Evolutionary conservation across 1,140 invertebrate species (phyloP), one percentile per base, ranked within the genome.

Genomic region (Philopotamus ludificatus): DNA sequence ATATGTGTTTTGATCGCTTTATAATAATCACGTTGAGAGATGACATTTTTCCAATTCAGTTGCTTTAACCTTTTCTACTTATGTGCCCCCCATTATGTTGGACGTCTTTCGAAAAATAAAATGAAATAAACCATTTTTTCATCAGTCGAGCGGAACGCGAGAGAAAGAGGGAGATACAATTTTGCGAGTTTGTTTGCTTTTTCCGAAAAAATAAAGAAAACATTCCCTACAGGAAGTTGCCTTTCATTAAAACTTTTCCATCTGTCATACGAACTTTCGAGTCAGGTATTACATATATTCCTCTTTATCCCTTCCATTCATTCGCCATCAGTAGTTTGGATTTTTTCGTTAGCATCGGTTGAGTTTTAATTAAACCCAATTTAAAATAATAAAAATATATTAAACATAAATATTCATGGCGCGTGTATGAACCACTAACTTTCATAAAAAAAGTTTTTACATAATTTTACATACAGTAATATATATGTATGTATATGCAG

Each of bases 161-260:
- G n/a, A n/a, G 42, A 12, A 12, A 12, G 12, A 3, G 42, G 42
- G 12, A 12, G 3, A 15, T 26, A 26, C 18, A 12, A 23, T 26
- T 7, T 18, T 1, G 26, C 16, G 20, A 54, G 55, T 41, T 45
- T 58, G 26, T 41, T 28, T 57, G 23, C 42, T 60, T 58, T 42
- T 44, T 58, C 16, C 21, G 41, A 60, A 60, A 60, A 39, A 49
- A 22, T 42, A 21, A 47, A 21, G 47, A 60, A 63, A 42, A 28
- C 15, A n/a, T n/a, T 39, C 23, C 55, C 23, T 34, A 59, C 41
- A 59, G 53, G 50, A 54, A 60, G 44, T 69, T 69, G 49, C 53
- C 63, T 69, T 69, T 69, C 63, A 69, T 69, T 69, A 65, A 69
- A 69, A 69, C 63, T 69, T 69, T 65, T 62, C 34, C 67, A 65